Base-by-base conservation (phyloP, 2,797 vertebrate species). In the Ceyx erithaca region DNA sequence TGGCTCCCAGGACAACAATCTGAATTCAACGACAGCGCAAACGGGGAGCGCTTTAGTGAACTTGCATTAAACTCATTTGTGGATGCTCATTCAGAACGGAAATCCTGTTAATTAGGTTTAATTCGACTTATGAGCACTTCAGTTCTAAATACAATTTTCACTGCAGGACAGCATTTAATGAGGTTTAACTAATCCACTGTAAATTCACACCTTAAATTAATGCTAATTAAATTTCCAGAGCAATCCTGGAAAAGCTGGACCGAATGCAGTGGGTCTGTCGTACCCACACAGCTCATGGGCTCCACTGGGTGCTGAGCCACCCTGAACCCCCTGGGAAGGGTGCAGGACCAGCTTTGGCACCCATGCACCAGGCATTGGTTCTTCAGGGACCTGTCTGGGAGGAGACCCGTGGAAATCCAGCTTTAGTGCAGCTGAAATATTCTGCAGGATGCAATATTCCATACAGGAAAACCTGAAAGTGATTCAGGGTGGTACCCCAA, bases 241-340 rank as follows among this genome's bases (percentile, higher is more conserved):
- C 22, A 30, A 20, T 22, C n/a, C 52, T 23, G 43, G 41, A 18
- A 72, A 64, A 62, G 8, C 41, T 26, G 30, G 21, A 31, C 25
- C 22, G 6, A 26, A 0, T 0, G 11, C 11, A 43, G 30, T 0
- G 4, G 15, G 13, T 30, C 30, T 8, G 0, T 52, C 0, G 1
- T 40, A 37, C 12, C 49, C 2, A 12, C n/a, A 12, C 0, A 1
- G 41, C 19, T 37, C 0, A 0, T 16, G 31, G 18, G n/a, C 1
- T 3, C 7, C 2, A 7, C 41, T 14, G 62, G 49, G 31, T 19
- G 45, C 72, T 33, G 66, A 33, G 3, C 31, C 66, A 31, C n/a
- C 2, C 17, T 7, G 23, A 69, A 58, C 45, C 25, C 23, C 37
- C 18, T 1, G 0, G 64, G 79, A 17, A 31, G n/a, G 57, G 28